These are phyloP conservation scores for Cydia splendana DNA, from an alignment of 1,140 invertebrate genomes.

Conservation along the genomic window DNA sequence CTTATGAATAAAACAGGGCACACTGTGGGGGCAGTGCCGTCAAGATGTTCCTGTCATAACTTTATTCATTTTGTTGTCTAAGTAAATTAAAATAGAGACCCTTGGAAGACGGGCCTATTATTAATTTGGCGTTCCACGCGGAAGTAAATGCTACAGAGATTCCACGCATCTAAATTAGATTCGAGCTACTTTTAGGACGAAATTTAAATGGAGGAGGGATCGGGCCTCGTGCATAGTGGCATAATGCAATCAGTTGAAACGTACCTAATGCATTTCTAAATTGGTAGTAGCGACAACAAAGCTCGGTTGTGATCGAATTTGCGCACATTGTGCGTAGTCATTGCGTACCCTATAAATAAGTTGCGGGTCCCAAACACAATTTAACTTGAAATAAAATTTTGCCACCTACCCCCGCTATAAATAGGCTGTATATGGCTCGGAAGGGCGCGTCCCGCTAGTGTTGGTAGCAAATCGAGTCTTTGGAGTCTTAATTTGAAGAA, in stretches of 20 bases:
- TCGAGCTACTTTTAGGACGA: constrained; percentile 3
- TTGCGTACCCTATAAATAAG: constrained; percentile 63
- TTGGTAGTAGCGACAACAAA: constrained; percentile 54
- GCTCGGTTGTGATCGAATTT: constrained; percentile 55
- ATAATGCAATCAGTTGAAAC: constrained; percentile 24
- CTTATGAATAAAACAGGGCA: constrained; percentile 73
- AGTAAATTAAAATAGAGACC: constrained; percentile 53
- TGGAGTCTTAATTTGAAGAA: too few relatives aligned
- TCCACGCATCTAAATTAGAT: constrained; percentile 26
- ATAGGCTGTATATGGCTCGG: constrained; percentile 68
- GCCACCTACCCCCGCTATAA: constrained; percentile 61
- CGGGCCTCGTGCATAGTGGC: not conserved
- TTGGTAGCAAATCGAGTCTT: too few relatives aligned
- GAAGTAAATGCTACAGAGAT: not conserved
- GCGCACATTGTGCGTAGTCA: constrained; percentile 46
- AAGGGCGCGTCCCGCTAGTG: constrained; percentile 51
- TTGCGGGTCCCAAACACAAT: constrained; percentile 69
- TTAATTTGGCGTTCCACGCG: constrained; percentile 34
- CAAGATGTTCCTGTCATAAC: constrained; percentile 57
- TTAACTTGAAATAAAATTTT: constrained; percentile 77
- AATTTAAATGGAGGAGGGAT: constrained; percentile 15
- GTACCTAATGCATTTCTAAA: constrained; percentile 43
- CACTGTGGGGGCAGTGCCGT: constrained; percentile 51
- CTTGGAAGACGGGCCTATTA: constrained; percentile 42
- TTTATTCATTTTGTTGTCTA: constrained; percentile 65